Evolutionary conservation across 2,113 vertebrate species (phyloP).

Genomic region (Pantherophis guttatus): DNA sequence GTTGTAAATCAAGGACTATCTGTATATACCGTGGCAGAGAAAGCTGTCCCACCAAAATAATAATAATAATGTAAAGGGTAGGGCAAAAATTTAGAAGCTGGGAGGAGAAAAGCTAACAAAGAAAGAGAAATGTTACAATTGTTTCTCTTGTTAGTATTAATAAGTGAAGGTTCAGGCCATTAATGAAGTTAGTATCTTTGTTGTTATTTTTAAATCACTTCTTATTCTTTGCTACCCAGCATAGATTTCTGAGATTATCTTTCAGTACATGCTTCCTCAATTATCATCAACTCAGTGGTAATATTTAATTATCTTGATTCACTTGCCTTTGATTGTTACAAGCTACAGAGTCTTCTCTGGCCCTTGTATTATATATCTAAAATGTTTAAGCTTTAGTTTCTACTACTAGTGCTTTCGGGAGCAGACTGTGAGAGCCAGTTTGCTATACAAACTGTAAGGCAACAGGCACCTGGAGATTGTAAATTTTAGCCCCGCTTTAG

Average conservation of each 20-base stretch:
- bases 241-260: not conserved
- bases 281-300: not conserved
- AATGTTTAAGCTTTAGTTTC: not conserved
- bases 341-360: not conserved
- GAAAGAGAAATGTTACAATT: not conserved
- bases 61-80: not conserved
- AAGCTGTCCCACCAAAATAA: not conserved
- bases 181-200: not conserved
- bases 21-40: not conserved
- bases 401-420: not conserved
- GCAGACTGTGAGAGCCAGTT: not conserved
- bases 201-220: not conserved
- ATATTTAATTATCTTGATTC: not conserved
- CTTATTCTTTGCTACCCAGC: not conserved
- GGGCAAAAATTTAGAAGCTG: not conserved
- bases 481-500: not conserved
- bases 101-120: not conserved
- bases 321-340: not conserved
- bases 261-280: not conserved
- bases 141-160: not conserved
- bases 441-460: not conserved
- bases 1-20: no score
- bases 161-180: not conserved
- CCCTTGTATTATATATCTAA: not conserved
- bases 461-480: not conserved